These are phyloP conservation scores for Drosophila fulvimacula DNA, from an alignment of 2,888 invertebrate species.

Conservation along the genomic window DNA sequence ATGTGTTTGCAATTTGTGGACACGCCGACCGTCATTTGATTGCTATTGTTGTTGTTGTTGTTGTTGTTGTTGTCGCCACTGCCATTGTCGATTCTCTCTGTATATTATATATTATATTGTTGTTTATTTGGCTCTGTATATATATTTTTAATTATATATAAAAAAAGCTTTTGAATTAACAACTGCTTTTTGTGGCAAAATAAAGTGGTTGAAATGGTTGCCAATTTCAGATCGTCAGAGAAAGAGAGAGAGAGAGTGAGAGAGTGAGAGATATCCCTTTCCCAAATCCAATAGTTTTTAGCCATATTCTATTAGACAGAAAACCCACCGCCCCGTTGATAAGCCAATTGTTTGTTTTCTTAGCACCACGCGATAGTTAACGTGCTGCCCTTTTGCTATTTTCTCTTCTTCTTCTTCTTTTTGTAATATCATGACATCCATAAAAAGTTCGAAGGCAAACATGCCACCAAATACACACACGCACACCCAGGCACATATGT, in stretches of 20 bases:
- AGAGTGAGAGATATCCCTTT: not conserved
- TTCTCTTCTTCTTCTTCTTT: not conserved
- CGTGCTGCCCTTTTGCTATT: constrained; percentile 19
- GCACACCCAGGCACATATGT: constrained; percentile 25
- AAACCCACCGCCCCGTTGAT: constrained; percentile 30
- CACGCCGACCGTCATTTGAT: constrained; percentile 75
- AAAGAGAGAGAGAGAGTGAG: not conserved
- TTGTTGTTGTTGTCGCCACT: constrained; percentile 21
- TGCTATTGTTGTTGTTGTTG: constrained; percentile 38
- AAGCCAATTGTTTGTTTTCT: constrained; percentile 61
- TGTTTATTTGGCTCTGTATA: constrained; percentile 28
- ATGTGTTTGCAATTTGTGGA: constrained; percentile 82
- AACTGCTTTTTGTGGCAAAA: constrained; percentile 24
- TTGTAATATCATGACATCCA: constrained; percentile 43
- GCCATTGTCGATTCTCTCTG: constrained; percentile 45
- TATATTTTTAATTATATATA: constrained; percentile 47
- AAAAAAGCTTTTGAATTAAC: constrained; percentile 38
- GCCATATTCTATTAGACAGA: constrained; percentile 37
- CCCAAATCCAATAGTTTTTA: not conserved
- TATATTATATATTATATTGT: constrained; percentile 45
- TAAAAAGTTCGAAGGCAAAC: constrained; percentile 47
- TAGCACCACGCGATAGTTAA: constrained; percentile 52
- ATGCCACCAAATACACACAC: constrained; percentile 24
- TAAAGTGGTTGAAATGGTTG: constrained; percentile 39
- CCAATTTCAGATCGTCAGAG: constrained; percentile 35